Percentiles rank a stretch among this genome's conserved stretches.
Conservation (phyloP, 2,797 vertebrate genomes). For the Nannoperca obscura region DNA sequence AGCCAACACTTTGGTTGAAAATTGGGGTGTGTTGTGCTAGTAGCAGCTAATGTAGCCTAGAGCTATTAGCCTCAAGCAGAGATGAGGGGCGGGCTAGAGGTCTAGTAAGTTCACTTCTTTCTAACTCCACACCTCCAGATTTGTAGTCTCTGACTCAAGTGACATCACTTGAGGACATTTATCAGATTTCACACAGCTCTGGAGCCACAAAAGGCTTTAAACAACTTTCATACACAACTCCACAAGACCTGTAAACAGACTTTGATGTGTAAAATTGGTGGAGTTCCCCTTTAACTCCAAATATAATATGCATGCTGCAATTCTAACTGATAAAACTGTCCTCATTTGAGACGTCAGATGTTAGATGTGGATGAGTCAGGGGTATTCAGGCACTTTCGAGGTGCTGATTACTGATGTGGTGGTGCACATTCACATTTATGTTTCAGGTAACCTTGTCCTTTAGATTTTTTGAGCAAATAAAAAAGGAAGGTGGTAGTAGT, state of each 20-base stretch:
- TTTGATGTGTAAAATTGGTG: slow-evolving; percentile 17
- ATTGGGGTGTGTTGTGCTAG: slow-evolving; percentile 14
- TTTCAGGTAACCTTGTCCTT: slow-evolving; percentile 44
- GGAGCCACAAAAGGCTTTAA: slow-evolving; percentile 1
- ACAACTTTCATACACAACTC: neutral
- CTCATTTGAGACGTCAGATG: slow-evolving; percentile 27
- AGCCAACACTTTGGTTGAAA: neutral
- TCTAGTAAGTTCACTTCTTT: neutral
- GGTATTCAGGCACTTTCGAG: slow-evolving; percentile 40
- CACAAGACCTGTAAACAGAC: slow-evolving; percentile 34
- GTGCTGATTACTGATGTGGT: slow-evolving; percentile 30
- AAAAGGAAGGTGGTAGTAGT: slow-evolving; percentile 21
- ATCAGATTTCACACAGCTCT: slow-evolving; percentile 6
- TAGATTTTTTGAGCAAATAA: slow-evolving; percentile 6
- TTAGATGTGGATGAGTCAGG: slow-evolving; percentile 41
- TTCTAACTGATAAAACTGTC: slow-evolving; percentile 27
- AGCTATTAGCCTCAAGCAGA: slow-evolving; percentile 23
- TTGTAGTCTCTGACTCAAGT: slow-evolving; percentile 7
- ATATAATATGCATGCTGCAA: slow-evolving; percentile 50
- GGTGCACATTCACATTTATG: slow-evolving; percentile 27
- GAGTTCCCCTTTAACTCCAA: slow-evolving; percentile 56
- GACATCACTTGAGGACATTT: slow-evolving; percentile 39
- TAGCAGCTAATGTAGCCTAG: slow-evolving; percentile 42
- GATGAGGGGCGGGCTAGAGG: slow-evolving; percentile 1
- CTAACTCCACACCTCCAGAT: neutral